Evolutionary conservation across 2,797 vertebrate species (phyloP).

Genomic region (Picus viridis): DNA sequence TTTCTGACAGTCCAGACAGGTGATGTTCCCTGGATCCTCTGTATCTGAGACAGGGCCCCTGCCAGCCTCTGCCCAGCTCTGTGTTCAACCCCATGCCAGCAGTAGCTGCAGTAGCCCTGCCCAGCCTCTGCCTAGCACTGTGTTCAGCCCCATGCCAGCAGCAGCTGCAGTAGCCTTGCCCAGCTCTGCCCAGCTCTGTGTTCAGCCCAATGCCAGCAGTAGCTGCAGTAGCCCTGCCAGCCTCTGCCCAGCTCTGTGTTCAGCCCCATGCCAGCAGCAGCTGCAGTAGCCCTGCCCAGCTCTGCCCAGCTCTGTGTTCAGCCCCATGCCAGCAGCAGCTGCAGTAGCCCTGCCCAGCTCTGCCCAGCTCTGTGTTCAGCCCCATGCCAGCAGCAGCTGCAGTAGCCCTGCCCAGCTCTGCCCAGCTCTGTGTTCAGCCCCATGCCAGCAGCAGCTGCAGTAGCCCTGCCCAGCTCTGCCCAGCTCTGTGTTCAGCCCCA

Average conservation of each 20-base stretch:
- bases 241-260: neutral
- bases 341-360: too few relatives aligned
- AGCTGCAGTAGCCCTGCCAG: neutral
- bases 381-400: too few relatives aligned
- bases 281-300: neutral
- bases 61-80: neutral
- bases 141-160: neutral
- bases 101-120: too few relatives aligned
- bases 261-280: neutral
- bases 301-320: neutral
- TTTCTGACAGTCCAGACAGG: neutral
- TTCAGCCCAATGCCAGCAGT: neutral
- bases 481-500: too few relatives aligned
- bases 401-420: too few relatives aligned
- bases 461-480: too few relatives aligned
- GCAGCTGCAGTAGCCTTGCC: neutral
- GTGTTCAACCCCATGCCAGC: neutral
- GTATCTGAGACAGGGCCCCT: neutral
- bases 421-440: too few relatives aligned
- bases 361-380: too few relatives aligned
- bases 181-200: neutral
- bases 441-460: too few relatives aligned
- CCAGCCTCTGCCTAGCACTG: neutral
- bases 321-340: neutral
- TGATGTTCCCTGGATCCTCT: neutral